Conservation (phyloP, 2,113 vertebrate genomes). For the Salvelinus alpinus region DNA sequence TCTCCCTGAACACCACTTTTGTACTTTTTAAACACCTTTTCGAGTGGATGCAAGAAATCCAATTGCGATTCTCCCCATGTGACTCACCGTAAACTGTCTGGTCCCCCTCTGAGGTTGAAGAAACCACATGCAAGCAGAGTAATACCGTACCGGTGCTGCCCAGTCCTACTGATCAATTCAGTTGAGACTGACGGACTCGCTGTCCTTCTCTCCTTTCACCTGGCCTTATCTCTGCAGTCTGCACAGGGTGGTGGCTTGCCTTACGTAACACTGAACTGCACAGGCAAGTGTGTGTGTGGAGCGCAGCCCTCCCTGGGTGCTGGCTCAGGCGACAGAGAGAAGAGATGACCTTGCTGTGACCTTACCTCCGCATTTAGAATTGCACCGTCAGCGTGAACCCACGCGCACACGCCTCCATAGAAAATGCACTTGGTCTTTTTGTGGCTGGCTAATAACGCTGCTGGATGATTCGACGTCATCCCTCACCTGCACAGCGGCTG, state of each 20-base stretch:
- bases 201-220: constrained; percentile 43
- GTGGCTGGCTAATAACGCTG: constrained; percentile 11
- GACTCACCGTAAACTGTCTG: no score
- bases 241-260: constrained; percentile 32
- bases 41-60: no score
- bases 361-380: constrained; percentile 57
- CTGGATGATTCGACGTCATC: background rate
- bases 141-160: no score
- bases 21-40: no score
- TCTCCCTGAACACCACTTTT: no score
- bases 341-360: constrained; percentile 63
- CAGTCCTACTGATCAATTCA: background rate
- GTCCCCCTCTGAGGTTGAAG: no score
- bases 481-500: no score
- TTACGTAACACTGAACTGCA: background rate
- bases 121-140: background rate
- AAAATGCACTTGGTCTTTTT: constrained; percentile 10
- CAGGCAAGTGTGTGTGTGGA: background rate
- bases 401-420: background rate
- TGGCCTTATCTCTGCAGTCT: constrained; percentile 23
- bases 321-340: constrained; percentile 8
- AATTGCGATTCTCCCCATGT: no score
- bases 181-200: background rate
- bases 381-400: constrained; percentile 44
- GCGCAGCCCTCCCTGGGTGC: no score